phyloP scores from a whole-genome alignment of 2,113 vertebrate species.

The Mellivora capensis region DNA sequence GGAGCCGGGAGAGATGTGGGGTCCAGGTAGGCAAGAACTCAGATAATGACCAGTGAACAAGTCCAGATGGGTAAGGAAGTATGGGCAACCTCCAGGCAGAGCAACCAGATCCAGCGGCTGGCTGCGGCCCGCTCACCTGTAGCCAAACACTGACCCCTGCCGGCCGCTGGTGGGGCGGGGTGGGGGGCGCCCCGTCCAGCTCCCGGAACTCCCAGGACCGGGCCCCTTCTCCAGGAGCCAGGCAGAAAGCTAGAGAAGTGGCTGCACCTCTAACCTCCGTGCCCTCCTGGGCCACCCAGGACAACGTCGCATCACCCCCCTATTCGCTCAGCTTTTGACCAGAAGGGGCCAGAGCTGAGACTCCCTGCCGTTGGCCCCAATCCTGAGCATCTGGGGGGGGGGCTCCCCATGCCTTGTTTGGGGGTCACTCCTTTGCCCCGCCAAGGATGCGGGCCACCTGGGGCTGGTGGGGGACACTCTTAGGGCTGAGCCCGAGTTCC shows the following conservation, averaged over 20 bases:
- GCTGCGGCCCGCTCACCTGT: background rate
- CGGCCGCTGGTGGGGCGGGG: background rate
- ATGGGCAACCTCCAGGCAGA: background rate
- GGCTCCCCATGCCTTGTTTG: background rate
- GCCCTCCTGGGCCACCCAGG: background rate
- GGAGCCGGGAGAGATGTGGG: background rate
- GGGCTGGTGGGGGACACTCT: fast-evolving
- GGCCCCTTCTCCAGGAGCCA: fast-evolving
- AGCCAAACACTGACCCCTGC: constrained; percentile 64
- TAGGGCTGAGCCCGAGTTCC: background rate
- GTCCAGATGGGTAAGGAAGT: background rate
- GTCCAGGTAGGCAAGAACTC: background rate
- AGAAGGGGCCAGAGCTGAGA: background rate
- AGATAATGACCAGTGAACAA: background rate
- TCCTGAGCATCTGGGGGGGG: background rate
- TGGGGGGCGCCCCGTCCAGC: fast-evolving
- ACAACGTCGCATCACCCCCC: background rate
- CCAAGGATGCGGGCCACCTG: background rate
- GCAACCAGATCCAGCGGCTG: background rate
- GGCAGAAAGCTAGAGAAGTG: background rate
- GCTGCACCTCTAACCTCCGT: background rate
- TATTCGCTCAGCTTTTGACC: background rate
- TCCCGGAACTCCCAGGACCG: fast-evolving
- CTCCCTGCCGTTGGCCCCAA: background rate
- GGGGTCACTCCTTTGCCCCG: fast-evolving